Evolutionary conservation across 2,113 vertebrate species (phyloP).

Genomic region (Excalfactoria chinensis): DNA sequence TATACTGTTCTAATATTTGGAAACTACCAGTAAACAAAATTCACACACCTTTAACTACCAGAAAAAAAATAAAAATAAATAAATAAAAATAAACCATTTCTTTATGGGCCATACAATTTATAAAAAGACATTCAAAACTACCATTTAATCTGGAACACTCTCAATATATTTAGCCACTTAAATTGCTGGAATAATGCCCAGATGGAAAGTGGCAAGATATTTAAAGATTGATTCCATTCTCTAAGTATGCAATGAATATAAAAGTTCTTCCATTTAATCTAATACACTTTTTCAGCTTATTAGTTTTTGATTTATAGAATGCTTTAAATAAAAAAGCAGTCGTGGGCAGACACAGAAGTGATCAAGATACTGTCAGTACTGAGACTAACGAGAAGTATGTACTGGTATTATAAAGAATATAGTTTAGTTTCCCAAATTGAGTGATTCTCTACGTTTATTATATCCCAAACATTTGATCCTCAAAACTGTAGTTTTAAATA

Average conservation of each 20-base stretch:
- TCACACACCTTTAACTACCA: not conserved
- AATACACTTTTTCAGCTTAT: slow-evolving; percentile 25
- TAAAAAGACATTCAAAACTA: slow-evolving; percentile 1
- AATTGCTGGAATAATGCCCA: slow-evolving; percentile 58
- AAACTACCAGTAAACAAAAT: not conserved
- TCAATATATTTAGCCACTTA: slow-evolving; percentile 53
- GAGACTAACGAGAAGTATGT: not conserved
- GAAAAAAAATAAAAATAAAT: not conserved
- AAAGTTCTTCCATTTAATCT: slow-evolving; percentile 48
- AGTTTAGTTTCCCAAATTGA: not conserved
- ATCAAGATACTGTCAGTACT: not conserved
- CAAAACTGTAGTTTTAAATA: not conserved
- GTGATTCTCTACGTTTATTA: not conserved
- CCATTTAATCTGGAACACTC: slow-evolving; percentile 48
- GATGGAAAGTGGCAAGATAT: slow-evolving; percentile 40
- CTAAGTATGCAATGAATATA: slow-evolving; percentile 52
- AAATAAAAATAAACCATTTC: not conserved
- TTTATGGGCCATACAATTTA: slow-evolving; percentile 20
- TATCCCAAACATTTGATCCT: not conserved
- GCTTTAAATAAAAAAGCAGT: slow-evolving; percentile 39
- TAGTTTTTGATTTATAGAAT: slow-evolving; percentile 43
- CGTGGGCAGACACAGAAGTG: not conserved
- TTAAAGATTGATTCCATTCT: slow-evolving; percentile 57
- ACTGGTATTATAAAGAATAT: not conserved
- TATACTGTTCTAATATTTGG: not conserved